A percentile compares a stretch with the other conserved stretches of the same genome.
Evolutionary conservation across 2,888 invertebrate species (phyloP).

Genomic region (Thereva unica): DNA sequence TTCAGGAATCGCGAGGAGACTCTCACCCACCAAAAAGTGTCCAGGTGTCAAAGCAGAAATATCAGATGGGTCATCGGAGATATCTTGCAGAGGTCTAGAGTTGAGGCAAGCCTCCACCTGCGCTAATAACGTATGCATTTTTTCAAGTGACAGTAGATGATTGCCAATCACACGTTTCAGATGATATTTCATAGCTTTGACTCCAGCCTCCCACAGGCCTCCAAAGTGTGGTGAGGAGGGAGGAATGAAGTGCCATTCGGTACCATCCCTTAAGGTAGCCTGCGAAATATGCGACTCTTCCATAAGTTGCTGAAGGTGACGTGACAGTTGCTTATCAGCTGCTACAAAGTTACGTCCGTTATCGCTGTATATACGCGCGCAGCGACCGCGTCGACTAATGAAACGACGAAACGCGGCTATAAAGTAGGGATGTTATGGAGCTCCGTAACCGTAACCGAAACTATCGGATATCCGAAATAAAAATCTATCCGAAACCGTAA

Average conservation of each 20-base stretch:
- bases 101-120: slow-evolving; percentile 18
- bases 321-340: too few relatives aligned
- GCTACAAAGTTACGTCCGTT: too few relatives aligned
- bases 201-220: slow-evolving; percentile 42
- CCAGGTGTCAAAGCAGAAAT: neutral
- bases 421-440: too few relatives aligned
- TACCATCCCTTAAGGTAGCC: neutral
- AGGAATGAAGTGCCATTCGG: slow-evolving; percentile 48
- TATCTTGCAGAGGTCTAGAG: slow-evolving; percentile 4
- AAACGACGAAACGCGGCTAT: too few relatives aligned
- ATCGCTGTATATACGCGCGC: too few relatives aligned
- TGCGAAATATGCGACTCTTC: neutral
- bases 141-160: slow-evolving; percentile 1
- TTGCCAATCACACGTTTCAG: neutral
- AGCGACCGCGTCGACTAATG: too few relatives aligned
- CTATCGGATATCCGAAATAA: too few relatives aligned
- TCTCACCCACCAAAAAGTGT: slow-evolving; percentile 11
- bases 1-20: too few relatives aligned
- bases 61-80: slow-evolving; percentile 8
- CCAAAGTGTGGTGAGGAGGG: slow-evolving; percentile 48
- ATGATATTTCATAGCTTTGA: neutral
- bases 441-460: too few relatives aligned
- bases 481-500: too few relatives aligned
- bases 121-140: slow-evolving; percentile 8
- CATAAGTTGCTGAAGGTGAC: too few relatives aligned